Conservation (phyloP, 2,113 vertebrate genomes). For the Trogon melanurus region DNA sequence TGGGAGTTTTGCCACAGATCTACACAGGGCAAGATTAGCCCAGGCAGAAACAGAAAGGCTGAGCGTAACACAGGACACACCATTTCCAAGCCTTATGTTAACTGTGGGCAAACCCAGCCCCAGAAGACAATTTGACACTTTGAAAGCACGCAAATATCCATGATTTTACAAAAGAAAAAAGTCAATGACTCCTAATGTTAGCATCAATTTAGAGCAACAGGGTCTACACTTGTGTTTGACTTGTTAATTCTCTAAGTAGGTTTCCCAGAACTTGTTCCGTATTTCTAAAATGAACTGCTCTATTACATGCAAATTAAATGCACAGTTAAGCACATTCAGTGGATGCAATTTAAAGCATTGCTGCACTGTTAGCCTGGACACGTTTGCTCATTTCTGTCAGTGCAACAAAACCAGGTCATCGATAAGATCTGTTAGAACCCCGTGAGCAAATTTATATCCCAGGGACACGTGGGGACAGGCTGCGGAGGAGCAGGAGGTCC, state of each 20-base stretch:
- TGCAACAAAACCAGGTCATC: neutral
- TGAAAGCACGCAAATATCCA: neutral
- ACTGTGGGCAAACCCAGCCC: neutral
- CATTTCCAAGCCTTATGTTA: neutral
- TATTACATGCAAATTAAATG: conserved; percentile 16
- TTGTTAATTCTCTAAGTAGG: neutral
- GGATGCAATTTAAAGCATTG: neutral
- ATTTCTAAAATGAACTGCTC: neutral
- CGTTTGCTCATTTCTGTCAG: neutral
- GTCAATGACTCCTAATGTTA: neutral
- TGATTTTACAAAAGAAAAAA: neutral
- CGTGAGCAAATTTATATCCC: fast-evolving
- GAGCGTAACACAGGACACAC: neutral
- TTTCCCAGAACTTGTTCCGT: neutral
- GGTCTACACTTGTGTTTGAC: neutral
- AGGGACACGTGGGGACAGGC: neutral
- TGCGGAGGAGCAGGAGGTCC: neutral
- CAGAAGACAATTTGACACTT: neutral
- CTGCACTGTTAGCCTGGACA: neutral
- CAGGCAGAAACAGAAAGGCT: neutral
- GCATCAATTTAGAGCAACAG: neutral
- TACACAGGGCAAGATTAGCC: neutral
- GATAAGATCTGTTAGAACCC: neutral
- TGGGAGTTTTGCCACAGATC: neutral
- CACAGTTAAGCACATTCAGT: neutral